A percentile compares a stretch with the other conserved stretches of the same genome.
phyloP scores from a whole-genome alignment of 2,888 invertebrate species.

The Morpho achilles region DNA sequence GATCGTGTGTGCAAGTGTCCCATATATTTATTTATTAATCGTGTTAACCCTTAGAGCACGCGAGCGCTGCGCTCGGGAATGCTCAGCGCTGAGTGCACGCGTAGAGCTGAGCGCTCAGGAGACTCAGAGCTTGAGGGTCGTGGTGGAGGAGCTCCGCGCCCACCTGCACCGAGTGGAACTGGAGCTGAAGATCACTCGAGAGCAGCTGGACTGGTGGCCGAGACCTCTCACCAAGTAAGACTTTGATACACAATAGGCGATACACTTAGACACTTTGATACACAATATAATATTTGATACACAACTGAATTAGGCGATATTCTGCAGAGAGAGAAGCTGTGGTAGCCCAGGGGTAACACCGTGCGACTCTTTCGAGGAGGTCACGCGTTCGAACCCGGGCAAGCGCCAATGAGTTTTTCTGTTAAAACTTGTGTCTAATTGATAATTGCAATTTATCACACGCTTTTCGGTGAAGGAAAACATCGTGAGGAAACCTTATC shows the following conservation, averaged over 20 bases:
- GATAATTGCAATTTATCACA: too few species aligned
- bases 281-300: not conserved
- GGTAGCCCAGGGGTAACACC: too few species aligned
- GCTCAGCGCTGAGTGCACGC: slow-evolving; percentile 32
- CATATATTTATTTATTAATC: not conserved
- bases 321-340: too few species aligned
- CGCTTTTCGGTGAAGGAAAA: too few species aligned
- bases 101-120: slow-evolving; percentile 28
- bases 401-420: too few species aligned
- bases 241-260: not conserved
- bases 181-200: slow-evolving; percentile 40
- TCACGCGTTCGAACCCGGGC: too few species aligned
- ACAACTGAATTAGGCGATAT: not conserved
- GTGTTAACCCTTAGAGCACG: slow-evolving; percentile 30
- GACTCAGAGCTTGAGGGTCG: slow-evolving; percentile 30
- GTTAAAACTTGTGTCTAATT: too few species aligned
- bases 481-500: too few species aligned
- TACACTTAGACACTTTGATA: too few species aligned
- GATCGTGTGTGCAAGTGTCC: too few species aligned
- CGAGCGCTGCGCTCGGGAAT: slow-evolving; percentile 26
- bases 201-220: slow-evolving; percentile 63
- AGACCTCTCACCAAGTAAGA: slow-evolving; percentile 45
- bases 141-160: slow-evolving; percentile 34
- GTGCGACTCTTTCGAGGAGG: too few species aligned
- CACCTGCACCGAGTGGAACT: slow-evolving; percentile 34